phyloP scores from a whole-genome alignment of 2,888 invertebrate species.

The Prenolepis imparis region DNA sequence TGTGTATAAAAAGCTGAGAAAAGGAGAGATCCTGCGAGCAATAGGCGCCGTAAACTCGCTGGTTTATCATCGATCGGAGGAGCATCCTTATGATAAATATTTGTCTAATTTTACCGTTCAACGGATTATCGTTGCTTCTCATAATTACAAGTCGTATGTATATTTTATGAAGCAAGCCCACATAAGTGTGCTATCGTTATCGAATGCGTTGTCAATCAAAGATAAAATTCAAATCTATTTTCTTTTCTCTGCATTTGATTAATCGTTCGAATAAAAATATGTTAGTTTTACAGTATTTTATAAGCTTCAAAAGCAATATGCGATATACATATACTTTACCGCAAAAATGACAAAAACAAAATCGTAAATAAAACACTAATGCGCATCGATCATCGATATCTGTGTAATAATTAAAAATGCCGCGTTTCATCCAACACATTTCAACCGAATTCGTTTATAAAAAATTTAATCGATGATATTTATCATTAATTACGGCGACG shows the following conservation, averaged over 20 bases:
- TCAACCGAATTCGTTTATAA: slow-evolving; percentile 14
- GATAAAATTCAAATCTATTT: slow-evolving; percentile 36
- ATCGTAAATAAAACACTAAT: slow-evolving; percentile 35
- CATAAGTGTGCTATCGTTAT: background rate
- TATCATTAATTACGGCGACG: slow-evolving; percentile 51
- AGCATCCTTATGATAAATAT: slow-evolving; percentile 55
- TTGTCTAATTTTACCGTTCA: slow-evolving; percentile 24
- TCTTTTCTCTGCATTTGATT: slow-evolving; percentile 22
- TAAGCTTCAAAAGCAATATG: slow-evolving; percentile 20
- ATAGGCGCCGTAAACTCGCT: slow-evolving; percentile 42
- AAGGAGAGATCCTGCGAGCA: slow-evolving; percentile 2
- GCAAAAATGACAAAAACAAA: slow-evolving; percentile 43
- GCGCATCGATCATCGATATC: slow-evolving; percentile 3
- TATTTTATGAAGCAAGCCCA: background rate
- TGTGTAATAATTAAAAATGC: slow-evolving; percentile 41
- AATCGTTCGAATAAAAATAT: slow-evolving; percentile 16
- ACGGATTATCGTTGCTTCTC: slow-evolving; percentile 30
- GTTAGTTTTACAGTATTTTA: slow-evolving; percentile 35
- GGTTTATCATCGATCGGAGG: slow-evolving; percentile 47
- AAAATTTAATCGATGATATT: slow-evolving; percentile 41
- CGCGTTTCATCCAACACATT: slow-evolving; percentile 1
- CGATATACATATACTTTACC: slow-evolving; percentile 29
- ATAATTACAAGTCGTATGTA: slow-evolving; percentile 27
- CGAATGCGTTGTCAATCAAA: slow-evolving; percentile 9
- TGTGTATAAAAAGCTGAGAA: background rate